Percentiles rank a stretch among this genome's conserved stretches.
These are phyloP conservation scores for Neoarius graeffei DNA, from an alignment of 2,113 vertebrate species.

Conservation along the genomic window DNA sequence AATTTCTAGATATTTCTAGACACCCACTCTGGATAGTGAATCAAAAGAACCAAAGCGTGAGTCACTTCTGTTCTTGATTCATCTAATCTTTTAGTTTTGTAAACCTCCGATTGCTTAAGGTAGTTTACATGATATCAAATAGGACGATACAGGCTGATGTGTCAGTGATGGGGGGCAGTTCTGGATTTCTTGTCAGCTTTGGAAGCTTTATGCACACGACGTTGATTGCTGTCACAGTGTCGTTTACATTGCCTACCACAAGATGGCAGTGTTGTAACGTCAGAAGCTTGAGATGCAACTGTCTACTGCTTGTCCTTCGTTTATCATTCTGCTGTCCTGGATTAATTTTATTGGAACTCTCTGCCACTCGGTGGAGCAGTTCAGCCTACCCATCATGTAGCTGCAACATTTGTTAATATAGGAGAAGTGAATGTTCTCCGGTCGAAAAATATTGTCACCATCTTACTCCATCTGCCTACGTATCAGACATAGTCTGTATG, in stretches of 20 bases:
- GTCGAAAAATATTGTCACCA: no score
- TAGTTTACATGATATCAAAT: neutral
- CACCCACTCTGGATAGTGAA: neutral
- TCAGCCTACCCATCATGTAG: no score
- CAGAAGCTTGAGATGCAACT: neutral
- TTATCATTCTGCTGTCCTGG: no score
- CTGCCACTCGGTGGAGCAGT: no score
- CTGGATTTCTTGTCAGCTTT: neutral
- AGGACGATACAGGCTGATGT: neutral
- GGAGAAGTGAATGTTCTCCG: no score
- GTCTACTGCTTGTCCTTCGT: neutral
- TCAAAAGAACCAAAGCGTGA: neutral
- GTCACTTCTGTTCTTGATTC: neutral
- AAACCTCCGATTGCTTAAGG: neutral
- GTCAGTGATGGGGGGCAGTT: neutral
- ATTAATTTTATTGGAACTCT: no score
- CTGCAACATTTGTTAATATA: no score
- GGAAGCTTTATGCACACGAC: neutral
- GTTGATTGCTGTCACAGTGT: neutral
- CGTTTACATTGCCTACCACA: neutral
- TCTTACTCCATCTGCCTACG: no score
- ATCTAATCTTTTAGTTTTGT: neutral
- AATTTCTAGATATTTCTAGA: neutral
- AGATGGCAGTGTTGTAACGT: conserved; percentile 35
- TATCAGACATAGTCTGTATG: no score